Base-by-base conservation (phyloP, 2,888 invertebrate genomes). In the Bombylius discolor region DNA sequence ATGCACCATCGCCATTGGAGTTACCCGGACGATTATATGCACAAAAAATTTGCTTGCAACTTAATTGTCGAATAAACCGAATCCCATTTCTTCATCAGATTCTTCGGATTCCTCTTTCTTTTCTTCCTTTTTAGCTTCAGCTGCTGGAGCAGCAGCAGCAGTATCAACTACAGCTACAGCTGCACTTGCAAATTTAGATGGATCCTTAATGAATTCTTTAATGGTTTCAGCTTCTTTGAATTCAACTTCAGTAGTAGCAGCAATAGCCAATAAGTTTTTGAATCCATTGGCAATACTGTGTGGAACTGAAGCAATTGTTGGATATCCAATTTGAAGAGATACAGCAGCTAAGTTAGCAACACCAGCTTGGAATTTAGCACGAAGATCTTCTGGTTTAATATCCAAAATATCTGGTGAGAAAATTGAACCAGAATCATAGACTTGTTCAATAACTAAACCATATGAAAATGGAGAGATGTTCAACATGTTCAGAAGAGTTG, bases 381-480 rank as follows among this genome's bases (percentile, higher is more conserved):
- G 83, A 58, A 99, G 80, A 75, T 98, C 98, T 71, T 96, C 97
- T 11, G 94, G 91, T 69, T 94, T 97, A 77, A 99, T 98, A 79
- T 99, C 98, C 68, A 99, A 79, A 68, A 99, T 94, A 63, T 87
- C 89, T 1, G 99, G 98, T 23, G 92, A 89, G 75, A 98, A 99
- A 69, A 97, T 89, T 64, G 97, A 96, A 57, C 99, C 99, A 61
- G 94, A 94, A 74, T 99, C 99, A 67, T 97, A 99, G 4, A 99
- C 98, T 82, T 89, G 89, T 75, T 90, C 89, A 61, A 99, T 93
- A 48, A 89, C 78, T 67, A 99, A 82, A 79, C 99, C 99, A 70
- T 99, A 99, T 53, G 95, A 94, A 81, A 99, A 99, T 52, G 99
- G 99, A 73, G 96, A 97, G 76, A 99, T 97, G 81, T 96, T 96